Conservation (phyloP, 2,113 vertebrate species). For the Propithecus coquereli region DNA sequence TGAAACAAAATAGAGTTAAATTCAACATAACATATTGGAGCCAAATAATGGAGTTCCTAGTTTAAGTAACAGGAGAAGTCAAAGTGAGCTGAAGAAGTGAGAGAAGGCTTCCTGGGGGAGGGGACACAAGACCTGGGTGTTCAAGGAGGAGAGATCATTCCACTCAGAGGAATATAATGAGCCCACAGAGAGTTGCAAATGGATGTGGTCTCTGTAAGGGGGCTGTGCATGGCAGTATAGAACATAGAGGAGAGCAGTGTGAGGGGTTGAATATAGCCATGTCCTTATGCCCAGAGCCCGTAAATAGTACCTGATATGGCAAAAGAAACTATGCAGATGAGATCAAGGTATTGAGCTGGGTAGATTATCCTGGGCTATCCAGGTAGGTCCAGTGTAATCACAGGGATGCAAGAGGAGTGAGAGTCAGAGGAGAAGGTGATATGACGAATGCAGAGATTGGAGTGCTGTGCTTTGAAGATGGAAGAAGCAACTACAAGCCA, state of each 20-base stretch:
- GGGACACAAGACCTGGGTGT: not conserved
- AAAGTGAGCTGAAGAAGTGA: not conserved
- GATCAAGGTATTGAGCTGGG: not conserved
- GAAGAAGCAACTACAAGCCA: not conserved
- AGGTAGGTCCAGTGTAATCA: not conserved
- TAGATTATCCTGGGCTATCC: not conserved
- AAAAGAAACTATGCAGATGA: not conserved
- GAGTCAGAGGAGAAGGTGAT: not conserved
- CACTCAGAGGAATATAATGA: not conserved
- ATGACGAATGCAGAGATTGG: not conserved
- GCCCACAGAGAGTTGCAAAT: not conserved
- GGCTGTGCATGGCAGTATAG: not conserved
- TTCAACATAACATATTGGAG: not conserved
- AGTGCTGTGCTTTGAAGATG: not conserved
- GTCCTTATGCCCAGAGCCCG: not conserved
- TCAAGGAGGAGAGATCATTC: not conserved
- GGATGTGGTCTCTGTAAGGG: not conserved
- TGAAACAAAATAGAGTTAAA: not conserved
- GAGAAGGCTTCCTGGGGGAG: not conserved
- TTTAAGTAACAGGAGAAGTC: not conserved
- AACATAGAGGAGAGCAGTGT: fast-evolving
- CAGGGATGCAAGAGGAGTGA: not conserved
- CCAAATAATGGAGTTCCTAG: not conserved
- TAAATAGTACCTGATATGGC: not conserved
- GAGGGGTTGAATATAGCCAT: not conserved